Conservation (phyloP, 2,113 vertebrate species). For the Stigmatopora nigra region DNA sequence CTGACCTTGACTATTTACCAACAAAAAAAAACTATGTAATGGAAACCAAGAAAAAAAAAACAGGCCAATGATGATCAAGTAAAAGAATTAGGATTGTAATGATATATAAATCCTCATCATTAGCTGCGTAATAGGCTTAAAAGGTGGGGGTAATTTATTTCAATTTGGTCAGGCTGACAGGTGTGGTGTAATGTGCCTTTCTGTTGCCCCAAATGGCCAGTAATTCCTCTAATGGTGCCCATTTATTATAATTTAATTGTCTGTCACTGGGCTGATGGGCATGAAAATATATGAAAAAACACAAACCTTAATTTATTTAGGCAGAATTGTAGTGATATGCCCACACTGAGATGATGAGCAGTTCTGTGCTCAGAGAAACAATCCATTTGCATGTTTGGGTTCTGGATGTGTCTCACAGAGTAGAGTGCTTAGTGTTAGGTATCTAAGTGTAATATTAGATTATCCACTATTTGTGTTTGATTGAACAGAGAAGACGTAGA, state of each 20-base stretch:
- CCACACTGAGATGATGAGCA: conserved; percentile 21
- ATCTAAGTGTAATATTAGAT: conserved; percentile 41
- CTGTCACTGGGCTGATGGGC: conserved; percentile 52
- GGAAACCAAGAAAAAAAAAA: conserved; percentile 51
- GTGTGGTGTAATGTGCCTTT: conserved; percentile 64
- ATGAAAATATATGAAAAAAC: conserved; percentile 40
- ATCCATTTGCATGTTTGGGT: background rate
- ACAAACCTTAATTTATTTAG: conserved; percentile 40
- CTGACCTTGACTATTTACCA: conserved; percentile 51
- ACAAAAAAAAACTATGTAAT: conserved; percentile 57
- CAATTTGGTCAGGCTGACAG: conserved; percentile 72
- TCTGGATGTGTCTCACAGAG: conserved; percentile 12
- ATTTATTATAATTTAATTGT: conserved; percentile 75
- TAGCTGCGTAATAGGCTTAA: conserved; percentile 63
- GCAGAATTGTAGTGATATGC: conserved; percentile 31
- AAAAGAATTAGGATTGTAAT: conserved; percentile 70
- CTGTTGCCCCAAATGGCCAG: conserved; percentile 69
- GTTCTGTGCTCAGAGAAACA: background rate
- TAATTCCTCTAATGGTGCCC: conserved; percentile 74
- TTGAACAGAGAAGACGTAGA: conserved; percentile 35
- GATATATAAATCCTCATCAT: conserved; percentile 73
- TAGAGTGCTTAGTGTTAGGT: conserved; percentile 31
- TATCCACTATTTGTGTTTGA: conserved; percentile 25
- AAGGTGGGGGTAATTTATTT: conserved; percentile 72
- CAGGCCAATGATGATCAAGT: conserved; percentile 64